Evolutionary conservation across 2,888 invertebrate species (phyloP).

Genomic region (Trichogramma evanescens): DNA sequence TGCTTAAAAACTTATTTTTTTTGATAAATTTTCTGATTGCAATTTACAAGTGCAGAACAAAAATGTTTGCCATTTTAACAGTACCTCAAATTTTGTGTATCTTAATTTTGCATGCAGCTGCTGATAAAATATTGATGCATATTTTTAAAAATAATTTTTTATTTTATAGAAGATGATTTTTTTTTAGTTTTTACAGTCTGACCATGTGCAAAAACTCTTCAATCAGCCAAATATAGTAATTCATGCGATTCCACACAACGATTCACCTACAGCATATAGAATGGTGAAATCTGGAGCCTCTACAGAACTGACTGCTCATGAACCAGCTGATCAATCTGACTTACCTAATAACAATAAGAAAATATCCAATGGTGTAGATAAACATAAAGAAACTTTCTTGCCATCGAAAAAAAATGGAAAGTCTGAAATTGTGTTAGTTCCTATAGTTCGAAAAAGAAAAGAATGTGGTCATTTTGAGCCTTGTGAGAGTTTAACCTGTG

Average conservation of each 20-base stretch:
- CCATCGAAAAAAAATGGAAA: constrained; percentile 40
- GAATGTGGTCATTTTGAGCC: constrained; percentile 39
- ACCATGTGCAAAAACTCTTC: constrained; percentile 38
- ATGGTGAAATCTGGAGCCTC: constrained; percentile 13
- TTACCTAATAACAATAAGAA: constrained; percentile 20
- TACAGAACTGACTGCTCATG: constrained; percentile 23
- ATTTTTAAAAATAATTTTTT: not conserved
- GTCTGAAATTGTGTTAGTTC: constrained; percentile 38
- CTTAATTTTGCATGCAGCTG: not conserved
- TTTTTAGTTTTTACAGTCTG: constrained; percentile 37
- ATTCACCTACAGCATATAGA: constrained; percentile 14
- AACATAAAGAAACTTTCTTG: constrained; percentile 28
- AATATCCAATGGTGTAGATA: constrained; percentile 14
- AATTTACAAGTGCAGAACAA: too few relatives aligned
- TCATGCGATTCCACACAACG: constrained; percentile 30
- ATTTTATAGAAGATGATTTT: not conserved
- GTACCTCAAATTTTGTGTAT: not conserved
- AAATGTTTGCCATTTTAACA: too few relatives aligned
- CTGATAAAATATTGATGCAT: not conserved
- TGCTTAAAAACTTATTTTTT: too few relatives aligned
- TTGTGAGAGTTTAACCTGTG: constrained; percentile 39
- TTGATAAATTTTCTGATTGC: too few relatives aligned
- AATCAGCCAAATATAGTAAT: constrained; percentile 39
- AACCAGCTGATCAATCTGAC: constrained; percentile 13
- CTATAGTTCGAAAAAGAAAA: constrained; percentile 31